Conservation (phyloP, 2,113 vertebrate species). For the Oncorhynchus masou region DNA sequence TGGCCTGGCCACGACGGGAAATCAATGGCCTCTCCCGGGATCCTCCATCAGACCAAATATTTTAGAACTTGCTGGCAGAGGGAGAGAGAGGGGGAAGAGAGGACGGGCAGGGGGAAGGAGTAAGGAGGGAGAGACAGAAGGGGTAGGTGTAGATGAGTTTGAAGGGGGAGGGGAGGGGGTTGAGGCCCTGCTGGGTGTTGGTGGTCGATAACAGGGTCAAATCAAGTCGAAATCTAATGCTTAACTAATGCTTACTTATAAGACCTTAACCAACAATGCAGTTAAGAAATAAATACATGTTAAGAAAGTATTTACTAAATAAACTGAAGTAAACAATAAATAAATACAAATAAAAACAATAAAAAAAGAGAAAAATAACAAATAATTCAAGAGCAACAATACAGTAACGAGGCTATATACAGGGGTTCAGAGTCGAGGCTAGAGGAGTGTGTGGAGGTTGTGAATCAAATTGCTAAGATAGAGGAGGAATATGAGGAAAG, state of each 20-base stretch:
- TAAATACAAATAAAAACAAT: too few relatives aligned
- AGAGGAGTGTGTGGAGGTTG: not conserved
- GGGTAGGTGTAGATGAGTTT: not conserved
- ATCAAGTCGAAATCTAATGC: not conserved
- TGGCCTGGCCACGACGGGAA: slow-evolving; percentile 53
- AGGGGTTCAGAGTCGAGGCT: slow-evolving; percentile 4
- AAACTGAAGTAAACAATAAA: too few relatives aligned
- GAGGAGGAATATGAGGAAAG: slow-evolving; percentile 10
- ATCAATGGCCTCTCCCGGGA: slow-evolving; percentile 69
- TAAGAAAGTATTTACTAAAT: too few relatives aligned
- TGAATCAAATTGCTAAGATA: not conserved
- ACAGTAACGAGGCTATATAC: too few relatives aligned
- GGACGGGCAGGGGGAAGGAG: slow-evolving; percentile 19
- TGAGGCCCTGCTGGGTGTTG: not conserved
- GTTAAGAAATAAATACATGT: too few relatives aligned
- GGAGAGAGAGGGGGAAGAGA: slow-evolving; percentile 23
- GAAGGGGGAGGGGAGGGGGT: slow-evolving; percentile 3
- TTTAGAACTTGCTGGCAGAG: slow-evolving; percentile 52
- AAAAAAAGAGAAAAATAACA: too few relatives aligned
- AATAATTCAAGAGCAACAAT: too few relatives aligned
- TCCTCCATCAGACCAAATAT: slow-evolving; percentile 66
- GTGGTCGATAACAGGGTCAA: not conserved
- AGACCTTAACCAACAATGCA: too few relatives aligned
- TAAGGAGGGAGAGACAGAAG: not conserved
- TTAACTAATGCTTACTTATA: too few relatives aligned